Percentiles rank a stretch among this genome's conserved stretches.
Conservation (phyloP, 2,113 vertebrate species). For the Onychorhynchus coronatus region DNA sequence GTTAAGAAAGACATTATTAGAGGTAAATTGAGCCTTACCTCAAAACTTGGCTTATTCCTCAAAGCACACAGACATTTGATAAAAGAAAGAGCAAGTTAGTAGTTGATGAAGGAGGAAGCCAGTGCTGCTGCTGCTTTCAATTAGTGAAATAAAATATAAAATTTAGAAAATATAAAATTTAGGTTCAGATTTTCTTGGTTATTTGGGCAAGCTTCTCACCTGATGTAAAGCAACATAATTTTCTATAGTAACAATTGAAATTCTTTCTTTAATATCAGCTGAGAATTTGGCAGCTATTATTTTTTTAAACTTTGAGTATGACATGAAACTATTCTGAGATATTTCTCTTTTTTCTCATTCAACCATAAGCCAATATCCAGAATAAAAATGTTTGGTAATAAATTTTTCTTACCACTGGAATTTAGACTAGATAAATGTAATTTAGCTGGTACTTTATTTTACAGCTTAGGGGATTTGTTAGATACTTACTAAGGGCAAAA, state of each 20-base stretch:
- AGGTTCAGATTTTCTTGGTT: neutral
- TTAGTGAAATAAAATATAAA: neutral
- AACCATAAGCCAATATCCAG: neutral
- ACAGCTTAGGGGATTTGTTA: conserved; percentile 1
- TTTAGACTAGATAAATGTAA: conserved; percentile 11
- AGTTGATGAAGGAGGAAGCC: neutral
- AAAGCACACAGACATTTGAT: neutral
- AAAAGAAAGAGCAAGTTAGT: neutral
- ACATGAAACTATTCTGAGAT: neutral
- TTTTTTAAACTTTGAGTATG: neutral
- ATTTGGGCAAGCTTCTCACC: neutral
- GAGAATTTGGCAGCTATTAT: neutral
- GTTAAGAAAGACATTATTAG: neutral
- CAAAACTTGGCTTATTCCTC: neutral
- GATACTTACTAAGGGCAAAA: neutral
- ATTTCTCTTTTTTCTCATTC: neutral
- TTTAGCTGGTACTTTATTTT: neutral
- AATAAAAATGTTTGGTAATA: conserved; percentile 30
- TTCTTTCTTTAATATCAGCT: neutral
- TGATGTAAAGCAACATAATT: neutral
- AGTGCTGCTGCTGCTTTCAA: neutral
- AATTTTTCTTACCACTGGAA: conserved; percentile 25
- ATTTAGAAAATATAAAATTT: neutral
- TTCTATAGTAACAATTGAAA: neutral
- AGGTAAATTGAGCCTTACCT: neutral